Percentiles rank a stretch among this genome's conserved stretches.
phyloP scores from a whole-genome alignment of 2,797 vertebrate species.

The Gallinago stenura region DNA sequence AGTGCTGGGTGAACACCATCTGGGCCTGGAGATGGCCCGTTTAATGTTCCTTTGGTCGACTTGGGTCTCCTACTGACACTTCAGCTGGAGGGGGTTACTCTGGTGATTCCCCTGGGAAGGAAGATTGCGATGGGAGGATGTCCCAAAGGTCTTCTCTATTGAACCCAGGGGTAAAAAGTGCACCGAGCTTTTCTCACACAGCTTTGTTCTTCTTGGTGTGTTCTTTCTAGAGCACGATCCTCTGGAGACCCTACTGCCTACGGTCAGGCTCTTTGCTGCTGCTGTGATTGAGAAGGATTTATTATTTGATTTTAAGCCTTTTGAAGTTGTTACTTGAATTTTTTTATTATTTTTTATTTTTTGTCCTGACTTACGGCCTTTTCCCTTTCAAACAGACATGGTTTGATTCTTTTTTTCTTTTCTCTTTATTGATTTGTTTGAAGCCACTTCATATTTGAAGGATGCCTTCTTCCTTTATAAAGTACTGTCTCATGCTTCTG shows the following conservation, averaged over 20 bases:
- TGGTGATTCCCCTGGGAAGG: neutral
- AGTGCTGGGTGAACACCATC: neutral
- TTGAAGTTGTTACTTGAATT: neutral
- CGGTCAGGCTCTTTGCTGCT: neutral
- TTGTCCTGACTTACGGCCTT: neutral
- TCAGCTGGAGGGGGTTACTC: neutral
- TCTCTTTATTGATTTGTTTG: neutral
- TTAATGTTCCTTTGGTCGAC: accelerated
- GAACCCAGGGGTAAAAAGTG: neutral
- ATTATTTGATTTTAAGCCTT: slow-evolving; percentile 10
- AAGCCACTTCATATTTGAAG: neutral
- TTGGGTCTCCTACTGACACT: neutral
- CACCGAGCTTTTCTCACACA: neutral
- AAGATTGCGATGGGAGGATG: neutral
- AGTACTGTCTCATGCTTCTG: neutral
- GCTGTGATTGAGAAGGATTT: neutral
- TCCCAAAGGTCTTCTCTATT: neutral
- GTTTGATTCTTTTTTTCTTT: neutral
- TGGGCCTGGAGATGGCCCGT: neutral
- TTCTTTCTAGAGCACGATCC: neutral
- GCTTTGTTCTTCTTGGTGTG: slow-evolving; percentile 24
- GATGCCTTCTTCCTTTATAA: neutral
- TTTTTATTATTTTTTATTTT: neutral
- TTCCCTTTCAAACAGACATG: neutral
- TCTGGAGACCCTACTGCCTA: neutral